phyloP scores from a whole-genome alignment of 2,797 vertebrate species.

The Sylvilagus floridanus region DNA sequence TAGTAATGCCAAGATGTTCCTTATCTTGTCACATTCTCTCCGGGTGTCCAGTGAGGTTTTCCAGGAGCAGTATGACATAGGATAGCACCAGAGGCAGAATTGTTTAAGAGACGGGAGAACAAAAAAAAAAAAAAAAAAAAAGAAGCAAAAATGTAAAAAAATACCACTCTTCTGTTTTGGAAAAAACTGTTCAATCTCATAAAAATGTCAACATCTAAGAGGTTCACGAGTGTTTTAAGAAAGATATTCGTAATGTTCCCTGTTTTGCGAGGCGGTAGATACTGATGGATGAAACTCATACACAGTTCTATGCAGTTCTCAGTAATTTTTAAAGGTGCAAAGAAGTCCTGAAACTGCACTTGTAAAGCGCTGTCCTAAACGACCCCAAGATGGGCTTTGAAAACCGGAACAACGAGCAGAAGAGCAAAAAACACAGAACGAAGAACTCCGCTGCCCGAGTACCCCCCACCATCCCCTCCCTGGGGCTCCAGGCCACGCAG shows the following conservation, averaged over 20 bases:
- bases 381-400: not conserved
- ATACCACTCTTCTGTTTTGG: not conserved
- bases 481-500: too few relatives aligned
- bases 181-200: not conserved
- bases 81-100: not conserved
- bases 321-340: not conserved
- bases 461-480: not conserved
- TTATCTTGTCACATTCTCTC: not conserved
- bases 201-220: not conserved
- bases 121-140: not conserved
- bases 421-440: too few relatives aligned
- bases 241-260: not conserved
- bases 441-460: not conserved
- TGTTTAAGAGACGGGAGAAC: not conserved
- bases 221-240: constrained; percentile 15
- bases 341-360: not conserved
- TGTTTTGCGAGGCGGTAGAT: not conserved
- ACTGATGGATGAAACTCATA: not conserved
- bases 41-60: not conserved
- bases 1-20: not conserved
- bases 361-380: not conserved
- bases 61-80: not conserved
- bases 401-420: not conserved
- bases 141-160: not conserved
- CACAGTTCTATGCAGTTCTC: not conserved